Percentiles rank a stretch among this genome's conserved stretches.
Conservation (phyloP, 2,888 invertebrate genomes). For the Chorisops tibialis region DNA sequence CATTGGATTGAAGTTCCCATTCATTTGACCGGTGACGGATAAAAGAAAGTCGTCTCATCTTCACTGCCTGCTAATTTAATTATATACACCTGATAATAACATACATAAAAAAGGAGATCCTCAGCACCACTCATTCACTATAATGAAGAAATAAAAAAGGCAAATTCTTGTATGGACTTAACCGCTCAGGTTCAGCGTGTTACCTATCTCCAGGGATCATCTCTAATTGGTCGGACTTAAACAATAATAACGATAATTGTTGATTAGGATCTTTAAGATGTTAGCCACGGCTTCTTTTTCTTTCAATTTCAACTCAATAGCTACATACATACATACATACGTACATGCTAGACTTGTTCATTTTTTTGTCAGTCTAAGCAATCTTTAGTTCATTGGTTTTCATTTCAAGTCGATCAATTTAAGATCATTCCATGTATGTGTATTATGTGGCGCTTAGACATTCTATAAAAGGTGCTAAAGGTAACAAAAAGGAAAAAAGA, state of each 20-base stretch:
- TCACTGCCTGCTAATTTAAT: slow-evolving; percentile 2
- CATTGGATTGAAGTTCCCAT: too few relatives aligned
- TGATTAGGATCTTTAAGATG: slow-evolving; percentile 22
- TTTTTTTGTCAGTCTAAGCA: too few relatives aligned
- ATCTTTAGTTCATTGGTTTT: too few relatives aligned
- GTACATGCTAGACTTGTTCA: too few relatives aligned
- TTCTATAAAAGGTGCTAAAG: neutral
- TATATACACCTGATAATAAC: slow-evolving; percentile 6
- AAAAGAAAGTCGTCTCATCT: too few relatives aligned
- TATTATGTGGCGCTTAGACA: slow-evolving; percentile 13
- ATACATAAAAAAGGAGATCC: slow-evolving; percentile 5
- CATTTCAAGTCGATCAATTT: too few relatives aligned
- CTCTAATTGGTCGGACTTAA: slow-evolving; percentile 32
- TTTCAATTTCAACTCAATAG: neutral
- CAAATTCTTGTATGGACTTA: neutral
- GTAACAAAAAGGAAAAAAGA: slow-evolving; percentile 5
- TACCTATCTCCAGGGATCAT: slow-evolving; percentile 25
- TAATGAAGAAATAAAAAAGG: neutral
- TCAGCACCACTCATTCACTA: neutral
- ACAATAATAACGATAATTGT: slow-evolving; percentile 33
- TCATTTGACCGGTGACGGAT: too few relatives aligned
- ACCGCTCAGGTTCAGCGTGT: neutral
- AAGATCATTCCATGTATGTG: neutral
- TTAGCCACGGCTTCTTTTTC: slow-evolving; percentile 2
- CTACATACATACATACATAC: neutral